Conservation (phyloP, 2,797 vertebrate species). For the Hylomyscus alleni region DNA sequence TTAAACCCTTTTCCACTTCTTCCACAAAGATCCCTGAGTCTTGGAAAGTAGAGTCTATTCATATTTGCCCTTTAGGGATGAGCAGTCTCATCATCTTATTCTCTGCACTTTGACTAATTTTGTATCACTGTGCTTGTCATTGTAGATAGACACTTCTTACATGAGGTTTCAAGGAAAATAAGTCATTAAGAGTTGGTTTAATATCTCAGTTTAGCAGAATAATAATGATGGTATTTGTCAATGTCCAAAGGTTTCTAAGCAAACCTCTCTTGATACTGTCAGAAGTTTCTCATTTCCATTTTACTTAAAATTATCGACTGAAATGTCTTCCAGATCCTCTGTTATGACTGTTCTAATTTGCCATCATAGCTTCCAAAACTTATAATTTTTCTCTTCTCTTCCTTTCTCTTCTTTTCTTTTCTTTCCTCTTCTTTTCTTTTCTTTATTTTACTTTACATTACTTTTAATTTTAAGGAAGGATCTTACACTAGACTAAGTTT, state of each 20-base stretch:
- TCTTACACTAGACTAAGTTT: not conserved
- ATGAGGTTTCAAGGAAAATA: not conserved
- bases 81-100: not conserved
- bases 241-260: not conserved
- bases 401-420: too few species aligned
- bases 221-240: not conserved
- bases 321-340: not conserved
- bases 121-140: not conserved
- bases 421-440: not conserved
- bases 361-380: not conserved
- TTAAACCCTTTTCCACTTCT: not conserved
- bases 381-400: not conserved
- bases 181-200: not conserved
- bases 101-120: not conserved
- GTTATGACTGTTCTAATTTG: not conserved
- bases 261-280: not conserved
- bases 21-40: not conserved
- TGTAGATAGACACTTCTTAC: not conserved
- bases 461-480: too few species aligned
- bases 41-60: not conserved
- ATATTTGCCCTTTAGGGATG: not conserved
- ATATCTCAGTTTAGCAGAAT: not conserved
- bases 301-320: not conserved
- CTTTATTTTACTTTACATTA: too few species aligned
- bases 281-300: not conserved